Conservation (phyloP, 2,888 invertebrate species). For the Dyspetes luteomarginatus region DNA sequence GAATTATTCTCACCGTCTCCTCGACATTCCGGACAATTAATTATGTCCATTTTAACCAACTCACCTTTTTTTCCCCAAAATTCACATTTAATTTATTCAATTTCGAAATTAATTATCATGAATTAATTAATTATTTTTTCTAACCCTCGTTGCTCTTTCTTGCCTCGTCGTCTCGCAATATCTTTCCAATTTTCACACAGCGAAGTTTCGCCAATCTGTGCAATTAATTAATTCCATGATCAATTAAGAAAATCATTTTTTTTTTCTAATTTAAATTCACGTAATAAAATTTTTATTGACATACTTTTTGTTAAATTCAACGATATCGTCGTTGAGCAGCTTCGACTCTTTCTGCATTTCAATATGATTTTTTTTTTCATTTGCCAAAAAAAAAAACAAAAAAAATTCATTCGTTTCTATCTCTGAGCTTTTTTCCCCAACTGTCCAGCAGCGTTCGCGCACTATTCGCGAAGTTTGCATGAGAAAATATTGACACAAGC, state of each 20-base stretch:
- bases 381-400: background rate
- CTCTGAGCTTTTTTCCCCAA: background rate
- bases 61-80: slow-evolving; percentile 60
- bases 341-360: slow-evolving; percentile 22
- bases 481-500: background rate
- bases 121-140: slow-evolving; percentile 10
- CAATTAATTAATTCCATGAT: background rate
- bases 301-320: slow-evolving; percentile 38
- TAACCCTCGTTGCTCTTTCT: slow-evolving; percentile 22
- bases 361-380: background rate
- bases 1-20: slow-evolving; percentile 51
- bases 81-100: background rate
- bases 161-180: slow-evolving; percentile 21
- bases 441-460: background rate
- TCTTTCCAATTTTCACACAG: slow-evolving; percentile 14
- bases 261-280: background rate
- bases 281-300: background rate
- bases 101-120: background rate
- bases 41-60: slow-evolving; percentile 63
- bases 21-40: slow-evolving; percentile 68
- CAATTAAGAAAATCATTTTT: too few relatives aligned
- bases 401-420: background rate
- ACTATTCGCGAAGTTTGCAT: background rate
- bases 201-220: slow-evolving; percentile 34
- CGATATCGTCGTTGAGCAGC: slow-evolving; percentile 23